Percentiles rank a stretch among this genome's conserved stretches.
Conservation (phyloP, 2,797 vertebrate genomes). For the Oreonectes daqikongensis region DNA sequence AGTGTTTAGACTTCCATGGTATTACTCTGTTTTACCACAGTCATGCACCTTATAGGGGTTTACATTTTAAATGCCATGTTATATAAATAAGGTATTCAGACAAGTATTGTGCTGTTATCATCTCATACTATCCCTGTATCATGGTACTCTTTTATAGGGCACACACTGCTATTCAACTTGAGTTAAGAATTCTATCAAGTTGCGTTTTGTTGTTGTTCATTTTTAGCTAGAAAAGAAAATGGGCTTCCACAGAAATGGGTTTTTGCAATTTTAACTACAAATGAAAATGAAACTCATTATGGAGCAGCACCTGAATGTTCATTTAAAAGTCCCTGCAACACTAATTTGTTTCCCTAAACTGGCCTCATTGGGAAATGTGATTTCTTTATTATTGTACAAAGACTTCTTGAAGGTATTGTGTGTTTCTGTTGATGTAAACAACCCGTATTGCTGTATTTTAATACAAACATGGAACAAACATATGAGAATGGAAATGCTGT, state of each 20-base stretch:
- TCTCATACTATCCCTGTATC: background rate
- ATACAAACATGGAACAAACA: background rate
- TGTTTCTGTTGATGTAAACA: background rate
- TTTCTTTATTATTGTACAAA: background rate
- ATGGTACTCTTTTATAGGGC: background rate
- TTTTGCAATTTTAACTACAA: background rate
- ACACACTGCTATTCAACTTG: background rate
- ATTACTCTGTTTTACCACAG: background rate
- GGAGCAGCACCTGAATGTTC: constrained; percentile 6
- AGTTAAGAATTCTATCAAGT: constrained; percentile 8
- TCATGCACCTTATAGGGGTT: background rate
- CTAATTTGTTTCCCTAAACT: background rate
- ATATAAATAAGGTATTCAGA: too few relatives aligned
- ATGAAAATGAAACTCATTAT: constrained; percentile 19
- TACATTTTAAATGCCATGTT: background rate
- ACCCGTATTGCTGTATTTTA: background rate
- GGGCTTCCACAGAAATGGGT: background rate
- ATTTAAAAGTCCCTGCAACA: background rate
- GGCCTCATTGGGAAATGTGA: background rate
- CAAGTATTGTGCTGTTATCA: background rate
- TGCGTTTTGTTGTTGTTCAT: background rate
- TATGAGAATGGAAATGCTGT: background rate
- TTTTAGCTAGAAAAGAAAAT: constrained; percentile 7
- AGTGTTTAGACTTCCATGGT: background rate
- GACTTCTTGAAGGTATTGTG: background rate